Conservation (phyloP, 2,113 vertebrate genomes). For the Herpailurus yagouaroundi region DNA sequence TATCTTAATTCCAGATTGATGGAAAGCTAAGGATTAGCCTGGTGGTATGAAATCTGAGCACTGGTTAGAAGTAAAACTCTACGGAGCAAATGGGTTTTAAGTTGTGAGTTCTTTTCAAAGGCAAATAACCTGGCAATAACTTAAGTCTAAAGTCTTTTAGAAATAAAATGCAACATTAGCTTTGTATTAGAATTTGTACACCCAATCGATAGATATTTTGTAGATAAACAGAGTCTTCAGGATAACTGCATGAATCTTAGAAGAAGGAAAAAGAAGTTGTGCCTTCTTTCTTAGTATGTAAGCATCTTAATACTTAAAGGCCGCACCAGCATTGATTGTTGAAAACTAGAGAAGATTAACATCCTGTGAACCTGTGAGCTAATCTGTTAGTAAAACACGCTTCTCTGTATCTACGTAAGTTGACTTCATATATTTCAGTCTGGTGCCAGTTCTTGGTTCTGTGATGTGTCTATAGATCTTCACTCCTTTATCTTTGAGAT, state of each 20-base stretch:
- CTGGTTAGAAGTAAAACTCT: neutral
- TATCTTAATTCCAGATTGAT: neutral
- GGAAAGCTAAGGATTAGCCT: slow-evolving; percentile 4
- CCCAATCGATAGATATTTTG: neutral
- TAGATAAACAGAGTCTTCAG: neutral
- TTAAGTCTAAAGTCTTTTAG: neutral
- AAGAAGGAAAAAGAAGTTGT: neutral
- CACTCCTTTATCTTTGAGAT: neutral
- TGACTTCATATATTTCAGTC: neutral
- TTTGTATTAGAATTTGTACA: neutral
- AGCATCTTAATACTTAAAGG: neutral
- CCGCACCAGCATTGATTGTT: neutral
- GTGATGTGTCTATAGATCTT: neutral
- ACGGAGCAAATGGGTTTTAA: slow-evolving; percentile 2
- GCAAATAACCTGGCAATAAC: neutral
- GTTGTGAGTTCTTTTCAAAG: neutral
- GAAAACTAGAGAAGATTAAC: slow-evolving; percentile 29
- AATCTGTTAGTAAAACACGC: neutral
- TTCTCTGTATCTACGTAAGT: neutral
- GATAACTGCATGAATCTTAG: neutral
- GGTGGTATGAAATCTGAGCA: neutral
- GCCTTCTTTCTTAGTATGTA: neutral
- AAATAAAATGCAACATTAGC: slow-evolving; percentile 1
- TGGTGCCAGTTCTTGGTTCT: neutral
- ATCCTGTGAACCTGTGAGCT: neutral